phyloP scores from a whole-genome alignment of 2,113 vertebrate species.

The Malurus melanocephalus region DNA sequence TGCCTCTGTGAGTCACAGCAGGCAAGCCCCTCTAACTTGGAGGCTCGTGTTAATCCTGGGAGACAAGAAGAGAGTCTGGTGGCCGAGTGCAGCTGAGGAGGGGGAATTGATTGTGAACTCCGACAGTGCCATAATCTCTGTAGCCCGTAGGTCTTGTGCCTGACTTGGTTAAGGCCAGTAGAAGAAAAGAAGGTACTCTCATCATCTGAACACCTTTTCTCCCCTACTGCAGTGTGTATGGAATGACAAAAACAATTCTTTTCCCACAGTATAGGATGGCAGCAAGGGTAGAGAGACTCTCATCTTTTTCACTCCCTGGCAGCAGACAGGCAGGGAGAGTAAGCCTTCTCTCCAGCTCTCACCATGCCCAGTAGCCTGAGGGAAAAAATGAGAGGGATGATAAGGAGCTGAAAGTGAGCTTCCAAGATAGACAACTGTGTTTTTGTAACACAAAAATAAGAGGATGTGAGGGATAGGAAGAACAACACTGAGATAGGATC shows the following conservation, averaged over 20 bases:
- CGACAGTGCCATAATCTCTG: neutral
- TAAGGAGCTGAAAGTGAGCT: neutral
- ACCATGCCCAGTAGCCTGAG: neutral
- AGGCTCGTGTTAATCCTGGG: accelerated
- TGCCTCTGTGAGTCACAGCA: neutral
- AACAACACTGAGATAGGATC: neutral
- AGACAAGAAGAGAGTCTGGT: neutral
- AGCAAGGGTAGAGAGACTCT: neutral
- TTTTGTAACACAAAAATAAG: neutral
- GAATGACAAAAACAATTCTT: neutral
- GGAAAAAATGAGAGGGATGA: neutral
- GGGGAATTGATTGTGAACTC: neutral
- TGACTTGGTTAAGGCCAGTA: neutral
- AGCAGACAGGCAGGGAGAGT: neutral
- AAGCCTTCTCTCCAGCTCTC: neutral
- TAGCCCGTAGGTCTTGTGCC: neutral
- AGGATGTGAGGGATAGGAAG: neutral
- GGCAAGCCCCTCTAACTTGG: neutral
- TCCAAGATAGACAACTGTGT: neutral
- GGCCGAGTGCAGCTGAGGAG: neutral
- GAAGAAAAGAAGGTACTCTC: neutral
- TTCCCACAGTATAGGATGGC: neutral
- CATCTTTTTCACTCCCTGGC: neutral
- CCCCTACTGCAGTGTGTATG: neutral
- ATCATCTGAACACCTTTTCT: neutral